A percentile compares a stretch with the other conserved stretches of the same genome.
Evolutionary conservation across 1,140 invertebrate species (phyloP).

Genomic region (Drosophila busckii): DNA sequence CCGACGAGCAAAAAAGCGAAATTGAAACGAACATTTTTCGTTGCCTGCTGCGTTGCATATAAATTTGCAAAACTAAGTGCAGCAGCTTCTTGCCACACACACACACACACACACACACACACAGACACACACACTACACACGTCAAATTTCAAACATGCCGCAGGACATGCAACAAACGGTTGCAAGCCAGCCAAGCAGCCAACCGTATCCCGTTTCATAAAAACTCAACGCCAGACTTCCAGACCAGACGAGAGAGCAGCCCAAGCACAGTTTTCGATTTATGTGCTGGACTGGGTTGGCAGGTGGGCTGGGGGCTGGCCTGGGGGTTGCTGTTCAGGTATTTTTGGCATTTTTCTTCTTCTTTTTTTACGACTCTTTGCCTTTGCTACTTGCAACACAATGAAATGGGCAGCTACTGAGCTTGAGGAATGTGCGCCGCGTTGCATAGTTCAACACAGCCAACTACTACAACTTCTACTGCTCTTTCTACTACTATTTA

Average conservation of each 20-base stretch:
- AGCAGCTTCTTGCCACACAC: conserved; percentile 10
- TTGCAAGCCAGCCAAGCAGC: conserved; percentile 36
- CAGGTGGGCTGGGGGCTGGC: too few relatives aligned
- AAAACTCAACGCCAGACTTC: conserved; percentile 21
- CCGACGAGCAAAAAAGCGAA: conserved; percentile 40
- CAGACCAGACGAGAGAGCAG: too few relatives aligned
- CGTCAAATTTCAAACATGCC: conserved; percentile 73
- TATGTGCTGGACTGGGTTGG: too few relatives aligned
- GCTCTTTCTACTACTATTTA: not conserved
- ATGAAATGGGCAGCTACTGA: conserved; percentile 37
- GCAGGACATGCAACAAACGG: conserved; percentile 63
- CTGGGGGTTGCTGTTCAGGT: too few relatives aligned
- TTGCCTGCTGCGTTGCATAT: conserved; percentile 49
- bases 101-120: not conserved
- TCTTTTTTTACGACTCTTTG: too few relatives aligned
- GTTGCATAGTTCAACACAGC: conserved; percentile 13
- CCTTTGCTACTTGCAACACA: conserved; percentile 8
- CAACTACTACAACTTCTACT: not conserved
- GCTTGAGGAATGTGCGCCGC: conserved; percentile 24
- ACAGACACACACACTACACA: conserved; percentile 71
- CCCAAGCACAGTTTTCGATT: too few relatives aligned
- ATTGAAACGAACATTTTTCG: conserved; percentile 63
- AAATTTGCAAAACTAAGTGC: conserved; percentile 66
- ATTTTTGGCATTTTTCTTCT: too few relatives aligned
- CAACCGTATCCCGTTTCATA: conserved; percentile 14